A percentile compares a stretch with the other conserved stretches of the same genome.
These are phyloP conservation scores for Hemaris fuciformis DNA, from an alignment of 2,888 invertebrate genomes.

Conservation along the genomic window DNA sequence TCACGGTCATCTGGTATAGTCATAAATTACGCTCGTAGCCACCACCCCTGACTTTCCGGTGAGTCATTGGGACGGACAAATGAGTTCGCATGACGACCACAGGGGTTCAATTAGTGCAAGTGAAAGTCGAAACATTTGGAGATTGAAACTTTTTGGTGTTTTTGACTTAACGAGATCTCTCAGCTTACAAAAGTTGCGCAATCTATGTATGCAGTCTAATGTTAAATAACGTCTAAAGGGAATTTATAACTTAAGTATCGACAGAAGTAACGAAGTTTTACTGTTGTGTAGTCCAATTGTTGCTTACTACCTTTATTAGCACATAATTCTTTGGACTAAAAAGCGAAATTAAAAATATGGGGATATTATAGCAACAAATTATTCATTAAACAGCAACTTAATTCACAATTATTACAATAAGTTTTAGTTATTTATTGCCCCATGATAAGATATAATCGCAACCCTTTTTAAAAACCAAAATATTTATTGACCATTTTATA, in stretches of 20 bases:
- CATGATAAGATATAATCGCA: background rate
- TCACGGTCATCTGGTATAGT: slow-evolving; percentile 46
- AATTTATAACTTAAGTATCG: no score
- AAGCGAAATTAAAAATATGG: no score
- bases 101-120: slow-evolving; percentile 48
- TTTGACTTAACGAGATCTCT: no score
- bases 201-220: no score
- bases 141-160: background rate
- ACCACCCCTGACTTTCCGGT: slow-evolving; percentile 56
- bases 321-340: no score
- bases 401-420: background rate
- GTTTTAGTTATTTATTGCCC: background rate
- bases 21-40: slow-evolving; percentile 46
- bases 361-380: no score
- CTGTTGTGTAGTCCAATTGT: no score
- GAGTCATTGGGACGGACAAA: slow-evolving; percentile 65
- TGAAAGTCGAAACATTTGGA: background rate
- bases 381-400: background rate
- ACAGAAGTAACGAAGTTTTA: no score
- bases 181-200: no score
- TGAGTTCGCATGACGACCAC: slow-evolving; percentile 51
- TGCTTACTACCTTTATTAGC: no score
- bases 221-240: no score
- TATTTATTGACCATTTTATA: background rate
- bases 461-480: background rate